These are phyloP conservation scores for Hylomyscus alleni DNA, from an alignment of 2,797 vertebrate species.

Conservation along the genomic window DNA sequence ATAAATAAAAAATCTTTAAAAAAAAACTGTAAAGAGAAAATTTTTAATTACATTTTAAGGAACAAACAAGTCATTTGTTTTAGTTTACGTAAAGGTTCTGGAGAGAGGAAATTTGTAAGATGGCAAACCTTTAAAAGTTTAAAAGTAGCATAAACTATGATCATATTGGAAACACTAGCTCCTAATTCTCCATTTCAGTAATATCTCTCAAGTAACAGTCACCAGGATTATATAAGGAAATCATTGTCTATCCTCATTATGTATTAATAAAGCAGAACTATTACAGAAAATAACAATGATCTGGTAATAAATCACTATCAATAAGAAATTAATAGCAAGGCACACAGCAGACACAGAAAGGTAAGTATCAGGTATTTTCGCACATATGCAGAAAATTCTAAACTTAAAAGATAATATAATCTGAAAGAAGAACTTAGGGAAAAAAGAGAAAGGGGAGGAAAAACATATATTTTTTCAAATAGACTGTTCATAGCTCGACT, in stretches of 20 bases:
- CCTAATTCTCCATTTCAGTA: slow-evolving; percentile 50
- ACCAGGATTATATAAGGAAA: background rate
- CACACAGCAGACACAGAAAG: background rate
- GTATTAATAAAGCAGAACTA: slow-evolving; percentile 43
- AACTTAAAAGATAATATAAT: background rate
- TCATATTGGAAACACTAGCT: slow-evolving; percentile 22
- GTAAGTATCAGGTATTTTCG: background rate
- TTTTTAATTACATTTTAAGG: slow-evolving; percentile 56
- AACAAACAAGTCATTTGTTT: slow-evolving; percentile 1
- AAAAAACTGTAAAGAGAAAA: background rate
- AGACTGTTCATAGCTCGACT: background rate
- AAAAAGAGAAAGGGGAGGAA: no score
- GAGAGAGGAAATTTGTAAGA: slow-evolving; percentile 40
- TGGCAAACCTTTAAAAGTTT: background rate
- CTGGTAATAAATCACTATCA: slow-evolving; percentile 41
- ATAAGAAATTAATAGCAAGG: slow-evolving; percentile 44
- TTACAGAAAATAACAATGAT: slow-evolving; percentile 54
- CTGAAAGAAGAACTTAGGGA: background rate
- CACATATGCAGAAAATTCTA: background rate
- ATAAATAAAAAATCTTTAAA: background rate
- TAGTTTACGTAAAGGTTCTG: slow-evolving; percentile 42
- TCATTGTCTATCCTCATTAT: background rate
- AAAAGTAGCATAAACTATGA: background rate
- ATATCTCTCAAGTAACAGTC: slow-evolving; percentile 16
- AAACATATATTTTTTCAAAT: background rate